Percentiles rank a stretch among this genome's conserved stretches.
phyloP scores from a whole-genome alignment of 1,140 invertebrate genomes.

The Heliconius himera region DNA sequence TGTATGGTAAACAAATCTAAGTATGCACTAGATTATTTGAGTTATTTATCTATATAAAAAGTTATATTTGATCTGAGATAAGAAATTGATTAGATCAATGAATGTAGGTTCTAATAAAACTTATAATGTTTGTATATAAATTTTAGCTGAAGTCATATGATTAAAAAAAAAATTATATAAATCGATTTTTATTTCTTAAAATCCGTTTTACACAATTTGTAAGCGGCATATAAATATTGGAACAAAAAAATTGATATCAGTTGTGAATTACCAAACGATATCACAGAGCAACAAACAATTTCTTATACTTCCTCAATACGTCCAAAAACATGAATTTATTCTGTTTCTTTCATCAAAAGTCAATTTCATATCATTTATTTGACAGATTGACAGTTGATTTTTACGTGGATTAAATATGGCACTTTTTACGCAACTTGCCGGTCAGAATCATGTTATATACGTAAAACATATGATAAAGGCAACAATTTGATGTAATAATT shows the following conservation, averaged over 20 bases:
- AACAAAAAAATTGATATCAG: no score
- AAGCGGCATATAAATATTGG: no score
- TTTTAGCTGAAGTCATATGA: neutral
- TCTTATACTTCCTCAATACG: neutral
- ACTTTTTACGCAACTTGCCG: slow-evolving; percentile 12
- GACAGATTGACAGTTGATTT: slow-evolving; percentile 27
- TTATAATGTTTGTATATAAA: neutral
- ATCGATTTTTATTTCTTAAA: no score
- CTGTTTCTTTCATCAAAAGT: slow-evolving; percentile 21
- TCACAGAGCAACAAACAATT: neutral
- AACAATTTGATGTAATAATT: neutral
- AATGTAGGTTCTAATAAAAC: neutral
- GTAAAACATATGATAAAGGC: neutral
- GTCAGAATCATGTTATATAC: neutral
- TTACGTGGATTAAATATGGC: slow-evolving; percentile 13
- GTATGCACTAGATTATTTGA: slow-evolving; percentile 15
- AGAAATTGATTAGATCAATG: neutral
- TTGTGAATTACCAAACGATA: neutral
- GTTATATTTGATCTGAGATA: neutral
- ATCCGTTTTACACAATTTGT: no score
- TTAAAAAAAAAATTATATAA: no score
- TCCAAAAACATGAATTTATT: slow-evolving; percentile 3
- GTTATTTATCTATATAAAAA: slow-evolving; percentile 25
- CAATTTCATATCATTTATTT: slow-evolving; percentile 26
- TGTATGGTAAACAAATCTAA: slow-evolving; percentile 25